Evolutionary conservation across 2,113 vertebrate species (phyloP).

Genomic region (Hiodon tergisus): DNA sequence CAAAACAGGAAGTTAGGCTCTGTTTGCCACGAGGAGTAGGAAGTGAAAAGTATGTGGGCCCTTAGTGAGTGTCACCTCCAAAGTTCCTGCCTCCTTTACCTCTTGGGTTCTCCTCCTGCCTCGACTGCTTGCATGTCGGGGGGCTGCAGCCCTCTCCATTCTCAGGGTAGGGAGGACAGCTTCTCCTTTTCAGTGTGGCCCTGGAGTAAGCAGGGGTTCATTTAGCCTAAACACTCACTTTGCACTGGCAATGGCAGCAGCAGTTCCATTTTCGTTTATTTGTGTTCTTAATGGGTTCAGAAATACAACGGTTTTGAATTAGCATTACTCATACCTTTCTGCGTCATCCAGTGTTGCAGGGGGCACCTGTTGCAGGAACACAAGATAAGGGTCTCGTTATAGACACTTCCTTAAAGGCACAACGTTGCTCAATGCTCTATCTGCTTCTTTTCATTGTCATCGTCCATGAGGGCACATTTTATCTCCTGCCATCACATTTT

Average conservation of each 20-base stretch:
- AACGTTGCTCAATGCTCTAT: neutral
- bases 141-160: conserved; percentile 58
- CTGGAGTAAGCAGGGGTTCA: conserved; percentile 40
- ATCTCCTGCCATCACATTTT: conserved; percentile 27
- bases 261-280: no score
- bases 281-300: no score
- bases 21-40: neutral
- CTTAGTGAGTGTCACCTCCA: neutral
- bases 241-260: neutral
- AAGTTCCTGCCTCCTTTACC: conserved; percentile 55
- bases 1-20: neutral
- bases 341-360: conserved; percentile 57
- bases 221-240: neutral
- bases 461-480: no score
- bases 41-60: neutral
- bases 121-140: conserved; percentile 66
- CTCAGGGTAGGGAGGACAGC: conserved; percentile 64
- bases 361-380: conserved; percentile 57
- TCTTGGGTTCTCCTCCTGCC: conserved; percentile 79
- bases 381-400: conserved; percentile 24
- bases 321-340: conserved; percentile 64
- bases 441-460: no score
- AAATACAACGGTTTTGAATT: neutral
- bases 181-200: conserved; percentile 71
- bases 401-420: conserved; percentile 29